Evolutionary conservation across 2,888 invertebrate genomes (phyloP), one percentile per base, ranked within the genome.

Genomic region (Loripinus fragilis): DNA sequence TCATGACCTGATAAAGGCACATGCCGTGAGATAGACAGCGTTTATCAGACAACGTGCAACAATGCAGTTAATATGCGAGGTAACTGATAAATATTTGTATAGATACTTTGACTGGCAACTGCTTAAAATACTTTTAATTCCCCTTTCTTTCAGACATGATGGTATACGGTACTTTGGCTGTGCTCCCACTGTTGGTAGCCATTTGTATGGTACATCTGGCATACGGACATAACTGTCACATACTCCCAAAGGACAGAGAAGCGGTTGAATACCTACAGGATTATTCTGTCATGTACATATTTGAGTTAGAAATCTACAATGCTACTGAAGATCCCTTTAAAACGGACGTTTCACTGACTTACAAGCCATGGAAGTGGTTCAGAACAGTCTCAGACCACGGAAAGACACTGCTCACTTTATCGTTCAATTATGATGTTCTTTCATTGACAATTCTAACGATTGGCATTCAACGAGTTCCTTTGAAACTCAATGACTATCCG

Each of bases 381-480:
- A 85, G 91, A n/a, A 91, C 91, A 0, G 81, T 87, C 30, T 89
- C 87, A 12, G 85, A 85, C n/a, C 92, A 93, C 71, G 93, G 92
- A 0, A 85, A 89, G 38, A 91, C 91, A 0, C 77, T 93, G 55
- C 85, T 93, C 30, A 89, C 92, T 73, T 79, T 93, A 68, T 89
- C 91, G 0, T 92, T 93, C 78, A 90, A 92, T 81, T 92, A 91
- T 76, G 91, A 91, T 45, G 88, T 92, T 2, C 79, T 92, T 8
- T 92, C 92, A 1, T 83, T 93, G 80, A 81, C 87, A 41, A 88
- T 92, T 52, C 82, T 93, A 33, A 88, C 89, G 15, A 91, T 91
- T 20, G 93, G 93, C 1, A 90, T 92, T 15, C 87, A 90, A 71
- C 64, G 82, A n/a, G 71, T 90, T 2, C 73, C 85, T 1, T 83